Evolutionary conservation across 2,113 vertebrate genomes (phyloP).

Genomic region (crab-eating macaque (Macaca fascicularis)): T2T-MFA8v1.1 NC_088391.1:36710501-36711000

Average conservation of each 20-base stretch:
- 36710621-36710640: not conserved
- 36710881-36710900: not conserved
- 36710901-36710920: not conserved
- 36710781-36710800: slow-evolving; percentile 48
- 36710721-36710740: slow-evolving; percentile 47
- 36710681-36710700: not conserved
- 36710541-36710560: slow-evolving; percentile 24
- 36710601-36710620: not conserved
- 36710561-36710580: not conserved
- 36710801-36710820: slow-evolving; percentile 12
- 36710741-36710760: slow-evolving; percentile 39
- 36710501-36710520: not conserved
- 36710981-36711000: too few relatives aligned
- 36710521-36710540: slow-evolving; percentile 16
- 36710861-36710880: not conserved
- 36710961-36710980: too few relatives aligned
- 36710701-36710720: slow-evolving; percentile 3
- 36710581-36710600: not conserved
- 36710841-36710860: not conserved
- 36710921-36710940: not conserved
- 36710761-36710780: not conserved
- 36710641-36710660: slow-evolving; percentile 25
- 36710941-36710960: not conserved
- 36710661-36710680: not conserved
- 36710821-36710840: slow-evolving; percentile 19